Evolutionary conservation across 2,888 invertebrate genomes (phyloP), one percentile per base, ranked within the genome.

Genomic region (Leuctra nigra): DNA sequence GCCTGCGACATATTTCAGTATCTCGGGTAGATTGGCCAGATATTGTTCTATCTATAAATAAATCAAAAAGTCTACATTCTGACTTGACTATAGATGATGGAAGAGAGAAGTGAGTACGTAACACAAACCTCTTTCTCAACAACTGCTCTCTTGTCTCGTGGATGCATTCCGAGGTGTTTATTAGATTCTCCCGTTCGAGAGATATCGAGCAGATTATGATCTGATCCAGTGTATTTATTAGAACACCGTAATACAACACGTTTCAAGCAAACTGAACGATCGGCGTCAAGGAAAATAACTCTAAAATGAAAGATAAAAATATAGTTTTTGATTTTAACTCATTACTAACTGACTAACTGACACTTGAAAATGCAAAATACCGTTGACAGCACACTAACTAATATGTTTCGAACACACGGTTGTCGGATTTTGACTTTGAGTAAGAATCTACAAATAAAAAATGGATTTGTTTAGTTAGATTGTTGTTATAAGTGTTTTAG

Each of bases 251-350:
- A 61, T 33, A 68, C 47, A 1, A 70, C 62, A 23, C 78, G 73
- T 46, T 68, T 61, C 63, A 72, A 73, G 63, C 77, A 76, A 22
- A 68, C 69, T 18, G 66, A 67, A 61, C 65, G 64, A 18, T 72
- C 69, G 36, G 70, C 68, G 61, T 75, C 72, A 63, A 80, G 63
- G 62, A 79, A 73, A 67, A 80, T 73, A 52, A 79, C 69, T 29
- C 79, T 80, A 63, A 38, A 58, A 55, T 11, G 24, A 24, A 4
- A 23, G 6, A 7, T 7, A 6, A 29, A 29, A 11, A n/a, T n/a
- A n/a, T n/a, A n/a, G n/a, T n/a, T n/a, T n/a, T n/a, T n/a, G n/a
- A n/a, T n/a, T n/a, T n/a, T n/a, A n/a, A n/a, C n/a, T n/a, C n/a
- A n/a, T n/a, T n/a, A n/a, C n/a, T n/a, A n/a, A n/a, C n/a, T n/a